These are phyloP conservation scores for Anas platyrhynchos DNA, from an alignment of 2,113 vertebrate genomes.

Conservation along the genomic window DNA sequence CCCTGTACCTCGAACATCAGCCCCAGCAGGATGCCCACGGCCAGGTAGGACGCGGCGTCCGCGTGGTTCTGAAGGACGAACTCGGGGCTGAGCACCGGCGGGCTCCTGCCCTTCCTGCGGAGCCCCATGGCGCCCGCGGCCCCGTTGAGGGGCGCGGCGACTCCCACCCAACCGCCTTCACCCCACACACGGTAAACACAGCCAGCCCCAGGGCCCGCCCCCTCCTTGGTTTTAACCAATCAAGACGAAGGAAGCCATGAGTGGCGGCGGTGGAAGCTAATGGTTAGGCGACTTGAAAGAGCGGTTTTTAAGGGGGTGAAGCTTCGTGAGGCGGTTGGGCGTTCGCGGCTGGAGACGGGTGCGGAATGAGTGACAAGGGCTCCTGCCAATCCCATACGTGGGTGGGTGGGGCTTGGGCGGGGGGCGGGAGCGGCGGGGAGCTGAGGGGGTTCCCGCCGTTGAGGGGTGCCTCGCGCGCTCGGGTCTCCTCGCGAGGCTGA, in stretches of 20 bases:
- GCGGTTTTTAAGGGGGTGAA: not conserved
- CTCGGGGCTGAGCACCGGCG: conserved; percentile 81
- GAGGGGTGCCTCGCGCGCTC: rapidly evolving
- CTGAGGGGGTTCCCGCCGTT: rapidly evolving
- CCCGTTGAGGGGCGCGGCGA: rapidly evolving
- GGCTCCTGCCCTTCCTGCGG: conserved; percentile 82
- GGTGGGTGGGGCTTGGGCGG: not conserved
- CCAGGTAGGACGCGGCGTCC: conserved; percentile 77
- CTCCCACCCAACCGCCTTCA: not conserved
- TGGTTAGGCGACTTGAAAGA: not conserved
- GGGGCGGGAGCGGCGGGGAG: rapidly evolving
- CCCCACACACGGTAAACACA: not conserved
- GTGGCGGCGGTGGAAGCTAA: not conserved
- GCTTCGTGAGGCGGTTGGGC: not conserved
- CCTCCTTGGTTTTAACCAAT: not conserved
- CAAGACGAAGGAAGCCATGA: rapidly evolving
- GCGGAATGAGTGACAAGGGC: rapidly evolving
- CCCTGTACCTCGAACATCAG: conserved; percentile 80
- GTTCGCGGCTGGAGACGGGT: not conserved
- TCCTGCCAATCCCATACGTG: rapidly evolving
- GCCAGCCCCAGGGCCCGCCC: rapidly evolving
- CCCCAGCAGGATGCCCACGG: conserved; percentile 76
- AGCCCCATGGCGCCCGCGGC: conserved; percentile 64
- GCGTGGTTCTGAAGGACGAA: conserved; percentile 83
- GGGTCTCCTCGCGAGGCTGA: rapidly evolving